Conservation (phyloP, 1,140 invertebrate species). For the Drosophila ficusphila region DNA sequence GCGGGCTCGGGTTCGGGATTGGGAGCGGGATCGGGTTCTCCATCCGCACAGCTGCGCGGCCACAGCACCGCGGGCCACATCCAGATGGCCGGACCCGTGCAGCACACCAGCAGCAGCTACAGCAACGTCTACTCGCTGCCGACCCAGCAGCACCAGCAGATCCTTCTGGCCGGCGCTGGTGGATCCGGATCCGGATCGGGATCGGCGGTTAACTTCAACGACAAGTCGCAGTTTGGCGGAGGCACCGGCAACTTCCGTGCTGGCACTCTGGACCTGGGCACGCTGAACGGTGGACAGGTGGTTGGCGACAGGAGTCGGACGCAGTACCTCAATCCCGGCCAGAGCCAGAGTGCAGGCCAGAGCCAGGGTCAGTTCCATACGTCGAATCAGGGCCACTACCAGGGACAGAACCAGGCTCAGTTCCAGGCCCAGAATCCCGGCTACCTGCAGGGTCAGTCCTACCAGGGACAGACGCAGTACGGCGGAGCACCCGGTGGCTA, state of each 20-base stretch:
- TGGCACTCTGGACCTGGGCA: slow-evolving; percentile 64
- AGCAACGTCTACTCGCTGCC: slow-evolving; percentile 13
- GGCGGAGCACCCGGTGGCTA: slow-evolving; percentile 29
- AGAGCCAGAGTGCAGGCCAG: slow-evolving; percentile 4
- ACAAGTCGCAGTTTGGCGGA: slow-evolving; percentile 58
- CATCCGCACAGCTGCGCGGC: slow-evolving; percentile 24
- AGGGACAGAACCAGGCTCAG: slow-evolving; percentile 16
- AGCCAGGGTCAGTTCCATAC: slow-evolving; percentile 21
- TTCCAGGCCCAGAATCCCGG: not conserved
- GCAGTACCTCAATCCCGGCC: slow-evolving; percentile 1
- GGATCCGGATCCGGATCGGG: not conserved
- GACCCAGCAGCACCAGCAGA: slow-evolving; percentile 12
- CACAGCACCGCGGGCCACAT: slow-evolving; percentile 72
- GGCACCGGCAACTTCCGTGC: slow-evolving; percentile 60
- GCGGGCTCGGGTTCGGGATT: no score
- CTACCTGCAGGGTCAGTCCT: slow-evolving; percentile 12
- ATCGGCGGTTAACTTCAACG: not conserved
- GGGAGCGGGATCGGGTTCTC: not conserved
- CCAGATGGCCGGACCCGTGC: slow-evolving; percentile 57
- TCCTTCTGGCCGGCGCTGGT: slow-evolving; percentile 25
- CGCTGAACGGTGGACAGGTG: slow-evolving; percentile 64
- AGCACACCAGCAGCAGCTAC: slow-evolving; percentile 13
- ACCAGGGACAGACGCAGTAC: slow-evolving; percentile 38
- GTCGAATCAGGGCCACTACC: not conserved
- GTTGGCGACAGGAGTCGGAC: slow-evolving; percentile 58